phyloP scores from a whole-genome alignment of 2,888 invertebrate genomes.

The Deilephila porcellus region DNA sequence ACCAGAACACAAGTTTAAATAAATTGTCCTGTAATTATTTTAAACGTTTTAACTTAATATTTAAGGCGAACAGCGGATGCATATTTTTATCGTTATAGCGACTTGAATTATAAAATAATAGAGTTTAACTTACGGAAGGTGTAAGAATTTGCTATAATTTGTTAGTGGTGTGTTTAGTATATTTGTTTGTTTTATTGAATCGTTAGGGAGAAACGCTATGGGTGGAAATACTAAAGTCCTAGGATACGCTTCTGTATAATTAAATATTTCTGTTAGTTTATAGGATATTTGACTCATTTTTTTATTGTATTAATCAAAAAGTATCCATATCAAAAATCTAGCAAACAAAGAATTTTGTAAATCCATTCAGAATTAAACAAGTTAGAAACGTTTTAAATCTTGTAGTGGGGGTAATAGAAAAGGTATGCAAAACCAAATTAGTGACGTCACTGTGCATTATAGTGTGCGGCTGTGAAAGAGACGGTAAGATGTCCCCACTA shows the following conservation, averaged over 20 bases:
- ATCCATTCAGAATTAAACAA: too few relatives aligned
- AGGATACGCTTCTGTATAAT: not conserved
- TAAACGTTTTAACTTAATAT: conserved; percentile 82
- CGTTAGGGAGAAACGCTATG: not conserved
- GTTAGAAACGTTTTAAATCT: too few relatives aligned
- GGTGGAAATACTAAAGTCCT: not conserved
- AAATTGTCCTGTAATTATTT: conserved; percentile 80
- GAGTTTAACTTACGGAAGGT: conserved; percentile 60
- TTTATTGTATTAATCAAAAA: too few relatives aligned
- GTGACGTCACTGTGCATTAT: too few relatives aligned
- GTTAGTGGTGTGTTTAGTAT: conserved; percentile 3
- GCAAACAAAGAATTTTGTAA: too few relatives aligned
- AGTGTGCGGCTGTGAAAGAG: too few relatives aligned
- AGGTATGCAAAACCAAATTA: too few relatives aligned
- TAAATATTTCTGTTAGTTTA: not conserved
- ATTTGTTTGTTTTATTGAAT: conserved; percentile 6
- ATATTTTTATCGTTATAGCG: conserved; percentile 69
- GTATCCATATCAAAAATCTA: too few relatives aligned
- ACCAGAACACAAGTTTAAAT: conserved; percentile 55
- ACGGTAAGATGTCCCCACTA: too few relatives aligned
- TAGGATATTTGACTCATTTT: too few relatives aligned
- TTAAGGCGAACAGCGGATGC: conserved; percentile 70
- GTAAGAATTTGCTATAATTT: conserved; percentile 48
- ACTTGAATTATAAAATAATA: conserved; percentile 70
- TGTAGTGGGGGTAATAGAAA: too few relatives aligned